A percentile compares a stretch with the other conserved stretches of the same genome.
phyloP scores from a whole-genome alignment of 2,797 vertebrate species.

The Chelon auratus region DNA sequence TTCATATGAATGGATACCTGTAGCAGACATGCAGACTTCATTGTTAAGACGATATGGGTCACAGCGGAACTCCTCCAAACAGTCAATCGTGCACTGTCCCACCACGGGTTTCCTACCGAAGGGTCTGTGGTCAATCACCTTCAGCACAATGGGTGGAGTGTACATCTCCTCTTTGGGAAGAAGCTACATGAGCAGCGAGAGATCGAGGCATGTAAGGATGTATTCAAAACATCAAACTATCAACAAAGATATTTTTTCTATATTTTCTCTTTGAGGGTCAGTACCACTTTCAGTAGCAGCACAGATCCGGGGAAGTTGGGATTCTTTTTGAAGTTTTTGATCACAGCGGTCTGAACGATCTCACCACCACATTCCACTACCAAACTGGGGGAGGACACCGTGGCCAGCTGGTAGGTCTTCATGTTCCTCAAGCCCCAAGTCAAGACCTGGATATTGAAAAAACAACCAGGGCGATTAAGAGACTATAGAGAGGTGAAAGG shows the following conservation, averaged over 20 bases:
- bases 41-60: constrained; percentile 87
- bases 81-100: constrained; percentile 95
- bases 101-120: constrained; percentile 96
- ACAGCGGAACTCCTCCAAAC: constrained; percentile 91
- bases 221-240: no score
- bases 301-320: constrained; percentile 95
- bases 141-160: constrained; percentile 94
- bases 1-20: constrained; percentile 83
- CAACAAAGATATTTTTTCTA: not conserved
- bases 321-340: constrained; percentile 96
- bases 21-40: constrained; percentile 85
- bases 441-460: constrained; percentile 85
- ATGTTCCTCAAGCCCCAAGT: constrained; percentile 98
- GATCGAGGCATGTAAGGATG: not conserved
- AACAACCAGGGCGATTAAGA: not conserved
- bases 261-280: not conserved
- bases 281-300: constrained; percentile 96
- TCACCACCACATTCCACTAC: constrained; percentile 95
- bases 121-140: constrained; percentile 94
- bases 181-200: constrained; percentile 78
- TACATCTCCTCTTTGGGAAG: constrained; percentile 97
- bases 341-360: constrained; percentile 91
- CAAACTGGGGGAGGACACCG: constrained; percentile 91
- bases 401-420: constrained; percentile 95
- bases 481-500: not conserved